These are phyloP conservation scores for Apodemia duryi DNA, from an alignment of 2,888 invertebrate species.

Conservation along the genomic window DNA sequence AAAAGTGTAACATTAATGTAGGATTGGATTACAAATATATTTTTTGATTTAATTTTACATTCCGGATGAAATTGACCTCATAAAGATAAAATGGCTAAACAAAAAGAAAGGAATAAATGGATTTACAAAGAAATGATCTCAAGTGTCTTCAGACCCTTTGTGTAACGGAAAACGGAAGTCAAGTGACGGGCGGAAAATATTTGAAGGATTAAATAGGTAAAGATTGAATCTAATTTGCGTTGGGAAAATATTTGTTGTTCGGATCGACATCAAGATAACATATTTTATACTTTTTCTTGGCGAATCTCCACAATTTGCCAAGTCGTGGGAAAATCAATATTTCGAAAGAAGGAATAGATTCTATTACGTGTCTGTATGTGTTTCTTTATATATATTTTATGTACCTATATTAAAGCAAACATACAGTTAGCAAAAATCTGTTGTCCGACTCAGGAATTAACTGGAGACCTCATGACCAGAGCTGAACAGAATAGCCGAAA, in stretches of 20 bases:
- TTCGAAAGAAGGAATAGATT: not conserved
- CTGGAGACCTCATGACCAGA: too few species aligned
- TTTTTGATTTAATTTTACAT: constrained; percentile 12
- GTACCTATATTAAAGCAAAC: too few species aligned
- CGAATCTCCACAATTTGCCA: not conserved
- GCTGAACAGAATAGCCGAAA: too few species aligned
- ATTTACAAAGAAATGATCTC: constrained; percentile 15
- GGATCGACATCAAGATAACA: not conserved
- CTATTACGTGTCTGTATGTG: not conserved
- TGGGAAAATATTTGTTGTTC: not conserved
- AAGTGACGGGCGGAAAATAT: constrained; percentile 15
- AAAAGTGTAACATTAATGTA: not conserved
- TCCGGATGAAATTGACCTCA: constrained; percentile 1
- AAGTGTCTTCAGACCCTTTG: constrained; percentile 14
- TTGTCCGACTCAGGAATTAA: too few species aligned
- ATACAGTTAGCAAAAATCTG: too few species aligned
- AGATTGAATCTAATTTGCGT: constrained; percentile 7
- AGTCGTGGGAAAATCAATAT: not conserved
- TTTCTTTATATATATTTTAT: not conserved
- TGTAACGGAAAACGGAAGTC: constrained; percentile 11
- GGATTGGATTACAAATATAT: not conserved
- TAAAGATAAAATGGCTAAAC: constrained; percentile 9
- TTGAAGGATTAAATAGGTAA: constrained; percentile 2
- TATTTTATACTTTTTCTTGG: not conserved
- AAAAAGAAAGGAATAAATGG: constrained; percentile 2